Percentiles rank a stretch among this genome's conserved stretches.
These are phyloP conservation scores for Gymnarchus niloticus DNA, from an alignment of 2,113 vertebrate genomes.

Conservation along the genomic window DNA sequence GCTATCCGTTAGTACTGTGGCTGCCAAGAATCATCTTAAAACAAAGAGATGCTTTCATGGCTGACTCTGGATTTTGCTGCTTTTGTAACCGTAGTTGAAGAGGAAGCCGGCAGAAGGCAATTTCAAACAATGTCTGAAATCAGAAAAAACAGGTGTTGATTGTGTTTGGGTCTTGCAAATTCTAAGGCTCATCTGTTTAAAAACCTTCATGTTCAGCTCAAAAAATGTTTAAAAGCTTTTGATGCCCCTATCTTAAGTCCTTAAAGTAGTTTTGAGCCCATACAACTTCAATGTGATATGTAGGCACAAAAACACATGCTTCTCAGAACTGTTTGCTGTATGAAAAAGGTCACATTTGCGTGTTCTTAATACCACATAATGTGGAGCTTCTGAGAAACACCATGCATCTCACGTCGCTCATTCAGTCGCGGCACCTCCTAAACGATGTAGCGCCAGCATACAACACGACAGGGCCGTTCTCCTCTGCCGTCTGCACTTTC, in stretches of 20 bases:
- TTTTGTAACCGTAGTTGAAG: not conserved
- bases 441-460: not conserved
- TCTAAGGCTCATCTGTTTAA: not conserved
- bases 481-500: not conserved
- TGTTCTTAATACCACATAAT: not conserved
- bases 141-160: not conserved
- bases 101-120: not conserved
- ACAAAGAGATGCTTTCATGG: not conserved
- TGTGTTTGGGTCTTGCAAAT: not conserved
- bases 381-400: not conserved
- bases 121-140: not conserved
- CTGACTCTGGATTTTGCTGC: not conserved
- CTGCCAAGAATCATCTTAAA: slow-evolving; percentile 7
- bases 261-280: not conserved
- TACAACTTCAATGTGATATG: not conserved
- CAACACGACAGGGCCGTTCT: not conserved
- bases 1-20: not conserved
- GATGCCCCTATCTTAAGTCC: not conserved
- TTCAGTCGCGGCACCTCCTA: not conserved
- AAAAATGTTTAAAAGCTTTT: not conserved
- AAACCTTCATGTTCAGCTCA: not conserved
- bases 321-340: not conserved
- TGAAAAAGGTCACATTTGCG: slow-evolving; percentile 13
- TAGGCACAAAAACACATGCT: not conserved
- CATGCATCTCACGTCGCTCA: not conserved